A percentile compares a stretch with the other conserved stretches of the same genome.
Evolutionary conservation across 2,888 invertebrate genomes (phyloP).

Genomic region (Alitta virens): DNA sequence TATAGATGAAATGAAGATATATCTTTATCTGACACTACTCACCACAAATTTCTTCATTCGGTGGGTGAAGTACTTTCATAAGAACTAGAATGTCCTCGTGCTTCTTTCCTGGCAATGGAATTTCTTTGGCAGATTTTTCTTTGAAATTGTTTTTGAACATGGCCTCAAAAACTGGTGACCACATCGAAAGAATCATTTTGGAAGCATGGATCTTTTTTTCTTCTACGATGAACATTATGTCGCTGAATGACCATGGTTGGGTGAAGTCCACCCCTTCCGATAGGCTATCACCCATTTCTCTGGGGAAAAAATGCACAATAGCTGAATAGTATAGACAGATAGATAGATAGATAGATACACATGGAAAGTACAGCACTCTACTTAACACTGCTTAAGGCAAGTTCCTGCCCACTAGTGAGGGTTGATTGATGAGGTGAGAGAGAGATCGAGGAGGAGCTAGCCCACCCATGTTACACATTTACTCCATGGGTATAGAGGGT

Average conservation of each 20-base stretch:
- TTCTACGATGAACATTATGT: slow-evolving; percentile 31
- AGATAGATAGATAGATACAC: neutral
- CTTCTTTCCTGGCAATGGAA: slow-evolving; percentile 31
- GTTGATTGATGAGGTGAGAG: no score
- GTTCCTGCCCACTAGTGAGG: no score
- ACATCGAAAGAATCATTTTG: slow-evolving; percentile 31
- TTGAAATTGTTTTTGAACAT: slow-evolving; percentile 32
- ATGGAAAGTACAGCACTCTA: no score
- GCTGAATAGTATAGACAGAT: neutral
- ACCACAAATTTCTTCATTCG: slow-evolving; percentile 31
- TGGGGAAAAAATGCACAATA: no score
- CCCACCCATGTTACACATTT: no score
- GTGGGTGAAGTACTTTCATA: slow-evolving; percentile 31
- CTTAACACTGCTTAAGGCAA: no score
- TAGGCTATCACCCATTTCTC: neutral
- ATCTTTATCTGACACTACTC: slow-evolving; percentile 10
- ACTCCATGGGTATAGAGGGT: no score
- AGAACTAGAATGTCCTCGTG: slow-evolving; percentile 27
- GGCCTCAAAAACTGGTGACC: slow-evolving; percentile 35
- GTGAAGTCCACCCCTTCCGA: slow-evolving; percentile 24
- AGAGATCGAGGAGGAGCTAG: no score
- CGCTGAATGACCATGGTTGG: slow-evolving; percentile 28
- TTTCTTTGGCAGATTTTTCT: slow-evolving; percentile 30
- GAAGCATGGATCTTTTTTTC: slow-evolving; percentile 25
- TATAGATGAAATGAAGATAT: no score